Evolutionary conservation across 2,797 vertebrate species (phyloP).

Genomic region (Labeo calbasu): DNA sequence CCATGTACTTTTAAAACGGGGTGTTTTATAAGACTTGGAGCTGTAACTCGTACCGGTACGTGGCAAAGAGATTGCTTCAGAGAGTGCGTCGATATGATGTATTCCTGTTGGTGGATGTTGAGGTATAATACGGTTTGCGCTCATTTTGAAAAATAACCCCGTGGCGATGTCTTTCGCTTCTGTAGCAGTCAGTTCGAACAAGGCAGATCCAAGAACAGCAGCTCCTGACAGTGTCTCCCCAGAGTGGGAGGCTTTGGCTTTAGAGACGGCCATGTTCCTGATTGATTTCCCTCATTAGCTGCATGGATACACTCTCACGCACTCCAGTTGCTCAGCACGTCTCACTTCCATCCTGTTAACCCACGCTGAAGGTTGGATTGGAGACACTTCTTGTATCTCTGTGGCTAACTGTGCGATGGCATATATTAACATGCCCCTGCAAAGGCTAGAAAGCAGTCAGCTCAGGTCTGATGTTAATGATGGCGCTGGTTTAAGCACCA

Average conservation of each 20-base stretch:
- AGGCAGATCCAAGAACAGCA: constrained; percentile 13
- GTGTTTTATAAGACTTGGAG: background rate
- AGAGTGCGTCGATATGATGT: background rate
- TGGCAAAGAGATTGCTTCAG: background rate
- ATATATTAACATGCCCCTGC: constrained; percentile 32
- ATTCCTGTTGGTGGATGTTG: constrained; percentile 1
- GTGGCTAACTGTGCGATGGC: constrained; percentile 16
- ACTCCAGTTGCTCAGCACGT: constrained; percentile 29
- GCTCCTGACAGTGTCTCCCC: background rate
- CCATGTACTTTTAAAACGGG: constrained; percentile 22
- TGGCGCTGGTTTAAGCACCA: constrained; percentile 19
- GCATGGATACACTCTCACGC: constrained; percentile 38
- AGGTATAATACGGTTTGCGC: background rate
- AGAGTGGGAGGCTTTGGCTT: constrained; percentile 29
- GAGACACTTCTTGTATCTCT: constrained; percentile 38
- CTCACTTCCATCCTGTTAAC: constrained; percentile 44
- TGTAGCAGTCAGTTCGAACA: constrained; percentile 11
- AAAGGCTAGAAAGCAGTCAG: constrained; percentile 42
- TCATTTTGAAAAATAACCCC: constrained; percentile 27
- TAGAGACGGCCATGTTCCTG: constrained; percentile 26
- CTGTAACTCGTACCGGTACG: background rate
- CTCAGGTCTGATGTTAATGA: constrained; percentile 56
- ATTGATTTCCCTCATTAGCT: constrained; percentile 51
- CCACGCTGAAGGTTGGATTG: constrained; percentile 38
- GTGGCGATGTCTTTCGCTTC: constrained; percentile 9